Percentiles rank a stretch among this genome's conserved stretches.
Evolutionary conservation across 1,140 invertebrate species (phyloP).

Genomic region (Drosophila repletoides): DNA sequence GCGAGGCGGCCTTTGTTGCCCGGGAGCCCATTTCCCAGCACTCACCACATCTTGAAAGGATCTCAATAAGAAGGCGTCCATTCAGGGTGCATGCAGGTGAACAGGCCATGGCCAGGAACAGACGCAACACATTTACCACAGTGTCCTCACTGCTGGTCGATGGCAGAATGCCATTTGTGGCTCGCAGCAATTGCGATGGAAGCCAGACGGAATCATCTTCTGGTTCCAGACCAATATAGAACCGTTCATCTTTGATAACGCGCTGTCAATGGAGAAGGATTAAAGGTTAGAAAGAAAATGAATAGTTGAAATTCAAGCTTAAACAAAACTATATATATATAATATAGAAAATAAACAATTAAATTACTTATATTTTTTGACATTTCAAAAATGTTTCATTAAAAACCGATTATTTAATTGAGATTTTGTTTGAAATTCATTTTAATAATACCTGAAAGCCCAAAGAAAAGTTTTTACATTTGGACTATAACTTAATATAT

Average conservation of each 20-base stretch:
- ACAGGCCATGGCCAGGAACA: slow-evolving; percentile 91
- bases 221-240: slow-evolving; percentile 94
- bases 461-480: not conserved
- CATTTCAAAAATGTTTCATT: too few relatives aligned
- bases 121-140: slow-evolving; percentile 84
- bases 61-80: slow-evolving; percentile 89
- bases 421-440: too few relatives aligned
- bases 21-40: slow-evolving; percentile 89
- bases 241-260: slow-evolving; percentile 94
- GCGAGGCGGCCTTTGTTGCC: slow-evolving; percentile 90
- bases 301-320: not conserved
- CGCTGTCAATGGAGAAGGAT: too few relatives aligned
- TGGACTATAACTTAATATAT: slow-evolving; percentile 1
- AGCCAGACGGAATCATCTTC: slow-evolving; percentile 96
- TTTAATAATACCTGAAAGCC: too few relatives aligned
- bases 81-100: slow-evolving; percentile 91
- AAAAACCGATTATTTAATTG: too few relatives aligned
- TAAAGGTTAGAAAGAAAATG: too few relatives aligned
- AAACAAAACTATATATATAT: not conserved
- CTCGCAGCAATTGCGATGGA: slow-evolving; percentile 92
- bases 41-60: slow-evolving; percentile 88
- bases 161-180: slow-evolving; percentile 89
- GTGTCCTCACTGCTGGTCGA: slow-evolving; percentile 90
- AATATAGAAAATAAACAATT: not conserved
- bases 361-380: too few relatives aligned